phyloP scores from a whole-genome alignment of 1,140 invertebrate species.

The Leptinotarsa defecta region DNA sequence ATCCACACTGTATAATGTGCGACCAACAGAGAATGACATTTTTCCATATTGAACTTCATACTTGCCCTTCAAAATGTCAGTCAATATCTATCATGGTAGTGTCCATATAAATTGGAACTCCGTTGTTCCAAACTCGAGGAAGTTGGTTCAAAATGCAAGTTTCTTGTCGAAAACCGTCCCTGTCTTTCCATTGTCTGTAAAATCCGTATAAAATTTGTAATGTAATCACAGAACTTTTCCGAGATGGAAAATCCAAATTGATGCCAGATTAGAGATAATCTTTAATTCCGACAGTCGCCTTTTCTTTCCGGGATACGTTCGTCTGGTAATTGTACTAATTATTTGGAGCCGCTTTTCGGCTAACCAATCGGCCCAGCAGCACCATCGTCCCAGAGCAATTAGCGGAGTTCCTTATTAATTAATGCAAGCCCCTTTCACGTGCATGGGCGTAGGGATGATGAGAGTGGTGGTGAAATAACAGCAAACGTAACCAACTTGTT shows the following conservation, averaged over 20 bases:
- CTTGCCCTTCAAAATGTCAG: too few species aligned
- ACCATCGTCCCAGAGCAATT: constrained; percentile 55
- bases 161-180: too few species aligned
- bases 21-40: too few species aligned
- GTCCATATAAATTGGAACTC: too few species aligned
- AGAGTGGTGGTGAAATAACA: neutral
- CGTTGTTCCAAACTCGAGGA: too few species aligned
- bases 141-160: too few species aligned
- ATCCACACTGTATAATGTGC: too few species aligned
- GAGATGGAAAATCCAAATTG: constrained; percentile 14
- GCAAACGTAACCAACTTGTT: neutral
- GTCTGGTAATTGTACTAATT: constrained; percentile 43
- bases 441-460: neutral
- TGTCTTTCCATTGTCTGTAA: neutral
- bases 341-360: constrained; percentile 42
- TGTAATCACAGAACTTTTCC: constrained; percentile 7
- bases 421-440: constrained; percentile 54
- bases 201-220: neutral
- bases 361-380: constrained; percentile 45
- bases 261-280: constrained; percentile 23
- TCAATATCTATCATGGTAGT: too few species aligned
- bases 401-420: constrained; percentile 56
- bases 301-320: constrained; percentile 22
- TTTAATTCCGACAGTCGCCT: constrained; percentile 12
- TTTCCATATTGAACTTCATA: too few species aligned